Percentiles rank a stretch among this genome's conserved stretches.
These are phyloP conservation scores for Sarcophaga carnaria DNA, from an alignment of 2,888 invertebrate species.

Conservation along the genomic window DNA sequence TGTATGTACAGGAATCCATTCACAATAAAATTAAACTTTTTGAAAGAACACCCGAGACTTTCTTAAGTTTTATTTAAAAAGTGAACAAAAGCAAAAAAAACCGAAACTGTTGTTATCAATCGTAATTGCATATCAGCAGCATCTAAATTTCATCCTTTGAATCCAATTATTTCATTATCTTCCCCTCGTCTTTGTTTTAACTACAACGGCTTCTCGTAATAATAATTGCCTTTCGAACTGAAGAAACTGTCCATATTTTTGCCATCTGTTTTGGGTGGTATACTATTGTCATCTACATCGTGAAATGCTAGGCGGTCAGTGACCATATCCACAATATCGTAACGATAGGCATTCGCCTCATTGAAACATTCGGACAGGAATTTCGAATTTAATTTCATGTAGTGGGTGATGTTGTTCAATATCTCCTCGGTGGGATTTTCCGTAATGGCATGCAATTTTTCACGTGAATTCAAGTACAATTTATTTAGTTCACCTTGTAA, in stretches of 20 bases:
- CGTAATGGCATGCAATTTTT: slow-evolving; percentile 22
- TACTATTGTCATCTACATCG: neutral
- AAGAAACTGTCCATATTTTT: slow-evolving; percentile 28
- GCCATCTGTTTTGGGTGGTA: slow-evolving; percentile 4
- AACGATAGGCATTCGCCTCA: neutral
- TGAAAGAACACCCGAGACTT: too few species aligned
- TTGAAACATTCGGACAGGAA: slow-evolving; percentile 37
- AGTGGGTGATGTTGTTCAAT: slow-evolving; percentile 11
- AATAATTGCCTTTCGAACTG: neutral
- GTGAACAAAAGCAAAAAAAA: too few species aligned
- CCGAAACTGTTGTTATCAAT: too few species aligned
- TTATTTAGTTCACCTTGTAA: slow-evolving; percentile 40
- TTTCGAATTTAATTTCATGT: slow-evolving; percentile 34
- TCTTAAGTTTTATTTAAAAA: too few species aligned
- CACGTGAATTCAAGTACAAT: slow-evolving; percentile 25
- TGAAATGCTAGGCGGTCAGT: slow-evolving; percentile 7
- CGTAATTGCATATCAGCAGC: too few species aligned
- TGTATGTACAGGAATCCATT: too few species aligned
- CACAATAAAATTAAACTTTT: too few species aligned
- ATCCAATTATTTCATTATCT: neutral
- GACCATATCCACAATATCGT: slow-evolving; percentile 42
- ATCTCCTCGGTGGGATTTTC: slow-evolving; percentile 35
- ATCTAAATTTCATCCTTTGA: neutral
- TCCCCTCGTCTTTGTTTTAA: too few species aligned
- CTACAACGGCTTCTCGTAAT: neutral